Percentiles rank a stretch among this genome's conserved stretches.
phyloP scores from a whole-genome alignment of 2,797 vertebrate genomes.

The Enteromius afrohamiltoni region DNA sequence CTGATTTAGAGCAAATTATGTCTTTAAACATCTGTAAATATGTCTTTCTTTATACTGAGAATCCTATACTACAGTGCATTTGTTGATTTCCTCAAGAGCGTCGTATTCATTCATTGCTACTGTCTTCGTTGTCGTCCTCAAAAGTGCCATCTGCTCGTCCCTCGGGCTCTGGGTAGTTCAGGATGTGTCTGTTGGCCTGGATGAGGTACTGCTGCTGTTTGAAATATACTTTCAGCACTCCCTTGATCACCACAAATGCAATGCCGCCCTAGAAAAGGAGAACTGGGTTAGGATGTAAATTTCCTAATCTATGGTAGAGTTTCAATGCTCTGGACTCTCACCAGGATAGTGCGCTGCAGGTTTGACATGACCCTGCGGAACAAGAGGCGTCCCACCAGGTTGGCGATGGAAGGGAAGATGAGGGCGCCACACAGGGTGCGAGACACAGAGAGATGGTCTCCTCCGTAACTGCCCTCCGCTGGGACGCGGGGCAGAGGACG shows the following conservation, averaged over 20 bases:
- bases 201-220: slow-evolving; percentile 80
- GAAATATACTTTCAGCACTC: slow-evolving; percentile 81
- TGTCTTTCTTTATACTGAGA: background rate
- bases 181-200: slow-evolving; percentile 77
- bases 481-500: slow-evolving; percentile 66
- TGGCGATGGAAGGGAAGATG: slow-evolving; percentile 80
- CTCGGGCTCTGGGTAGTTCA: slow-evolving; percentile 72
- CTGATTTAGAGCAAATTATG: slow-evolving; percentile 5
- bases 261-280: slow-evolving; percentile 75
- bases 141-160: slow-evolving; percentile 36
- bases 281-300: background rate
- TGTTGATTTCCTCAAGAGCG: slow-evolving; percentile 20
- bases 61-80: slow-evolving; percentile 31
- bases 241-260: slow-evolving; percentile 79
- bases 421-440: slow-evolving; percentile 82
- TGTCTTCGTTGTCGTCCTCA: slow-evolving; percentile 71
- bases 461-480: slow-evolving; percentile 62
- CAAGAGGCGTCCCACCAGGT: slow-evolving; percentile 75
- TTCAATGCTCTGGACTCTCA: slow-evolving; percentile 54
- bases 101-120: slow-evolving; percentile 67
- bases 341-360: slow-evolving; percentile 80
- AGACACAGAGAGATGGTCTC: slow-evolving; percentile 78
- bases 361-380: slow-evolving; percentile 73
- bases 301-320: background rate
- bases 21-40: slow-evolving; percentile 18